A percentile compares a stretch with the other conserved stretches of the same genome.
phyloP scores from a whole-genome alignment of 2,888 invertebrate genomes.

The Tipula vernalis region DNA sequence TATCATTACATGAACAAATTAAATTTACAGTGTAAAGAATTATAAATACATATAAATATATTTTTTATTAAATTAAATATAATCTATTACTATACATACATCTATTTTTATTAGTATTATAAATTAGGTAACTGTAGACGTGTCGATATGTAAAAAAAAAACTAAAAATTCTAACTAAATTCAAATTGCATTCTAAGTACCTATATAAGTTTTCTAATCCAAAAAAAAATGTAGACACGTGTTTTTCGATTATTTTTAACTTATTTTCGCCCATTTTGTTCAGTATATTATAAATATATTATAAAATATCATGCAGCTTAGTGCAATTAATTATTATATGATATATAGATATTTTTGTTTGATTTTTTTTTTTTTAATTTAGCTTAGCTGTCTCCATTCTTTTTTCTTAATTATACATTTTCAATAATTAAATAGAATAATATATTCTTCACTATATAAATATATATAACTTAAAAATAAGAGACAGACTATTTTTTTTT shows the following conservation, averaged over 20 bases:
- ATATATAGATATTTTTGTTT: neutral
- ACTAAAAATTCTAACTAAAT: neutral
- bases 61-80: neutral
- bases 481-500: neutral
- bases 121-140: neutral
- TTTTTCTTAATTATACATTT: neutral
- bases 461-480: neutral
- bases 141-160: neutral
- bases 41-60: neutral
- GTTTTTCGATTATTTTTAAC: neutral
- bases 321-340: neutral
- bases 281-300: neutral
- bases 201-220: neutral
- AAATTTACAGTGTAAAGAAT: neutral
- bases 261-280: neutral
- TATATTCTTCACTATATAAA: neutral
- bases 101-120: neutral
- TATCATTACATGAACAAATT: neutral
- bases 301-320: neutral
- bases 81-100: neutral
- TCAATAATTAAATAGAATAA: neutral
- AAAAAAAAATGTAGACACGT: neutral
- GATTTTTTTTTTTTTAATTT: neutral
- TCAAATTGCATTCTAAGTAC: neutral
- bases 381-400: neutral